Percentiles rank a stretch among this genome's conserved stretches.
These are phyloP conservation scores for Xanthia icteritia DNA, from an alignment of 2,888 invertebrate species.

Conservation along the genomic window DNA sequence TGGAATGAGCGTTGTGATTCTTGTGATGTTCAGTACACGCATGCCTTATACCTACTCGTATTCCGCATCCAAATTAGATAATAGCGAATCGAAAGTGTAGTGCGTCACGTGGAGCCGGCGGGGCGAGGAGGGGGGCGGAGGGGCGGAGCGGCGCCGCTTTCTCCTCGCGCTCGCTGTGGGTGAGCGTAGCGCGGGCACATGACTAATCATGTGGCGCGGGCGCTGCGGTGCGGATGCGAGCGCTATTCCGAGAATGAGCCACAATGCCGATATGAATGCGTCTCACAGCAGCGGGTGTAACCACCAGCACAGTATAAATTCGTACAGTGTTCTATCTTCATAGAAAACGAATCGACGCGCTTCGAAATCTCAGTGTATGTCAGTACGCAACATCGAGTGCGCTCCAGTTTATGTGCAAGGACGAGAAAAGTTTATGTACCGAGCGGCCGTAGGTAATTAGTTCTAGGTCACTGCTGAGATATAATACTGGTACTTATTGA, in stretches of 20 bases:
- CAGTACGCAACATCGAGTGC: no score
- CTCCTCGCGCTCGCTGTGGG: slow-evolving; percentile 11
- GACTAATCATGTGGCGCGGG: neutral
- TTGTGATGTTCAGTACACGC: neutral
- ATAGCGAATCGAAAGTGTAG: slow-evolving; percentile 38
- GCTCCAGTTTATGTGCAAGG: no score
- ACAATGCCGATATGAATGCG: slow-evolving; percentile 29
- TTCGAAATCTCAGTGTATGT: no score
- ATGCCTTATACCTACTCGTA: neutral
- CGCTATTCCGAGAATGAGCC: slow-evolving; percentile 32
- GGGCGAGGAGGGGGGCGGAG: slow-evolving; percentile 12
- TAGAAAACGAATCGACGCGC: no score
- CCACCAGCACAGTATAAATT: neutral
- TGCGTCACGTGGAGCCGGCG: slow-evolving; percentile 26
- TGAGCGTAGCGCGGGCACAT: slow-evolving; percentile 6
- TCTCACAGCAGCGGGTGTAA: neutral
- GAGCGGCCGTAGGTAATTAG: no score
- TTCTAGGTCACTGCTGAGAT: no score
- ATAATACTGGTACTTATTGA: no score
- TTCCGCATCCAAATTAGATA: neutral
- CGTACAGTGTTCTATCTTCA: no score
- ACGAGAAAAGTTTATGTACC: no score
- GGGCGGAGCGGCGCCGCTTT: slow-evolving; percentile 26
- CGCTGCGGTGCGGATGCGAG: slow-evolving; percentile 7
- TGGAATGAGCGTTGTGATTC: neutral